Evolutionary conservation across 2,888 invertebrate genomes (phyloP), one percentile per base, ranked within the genome.

Genomic region (Ectropis crepuscularia): DNA sequence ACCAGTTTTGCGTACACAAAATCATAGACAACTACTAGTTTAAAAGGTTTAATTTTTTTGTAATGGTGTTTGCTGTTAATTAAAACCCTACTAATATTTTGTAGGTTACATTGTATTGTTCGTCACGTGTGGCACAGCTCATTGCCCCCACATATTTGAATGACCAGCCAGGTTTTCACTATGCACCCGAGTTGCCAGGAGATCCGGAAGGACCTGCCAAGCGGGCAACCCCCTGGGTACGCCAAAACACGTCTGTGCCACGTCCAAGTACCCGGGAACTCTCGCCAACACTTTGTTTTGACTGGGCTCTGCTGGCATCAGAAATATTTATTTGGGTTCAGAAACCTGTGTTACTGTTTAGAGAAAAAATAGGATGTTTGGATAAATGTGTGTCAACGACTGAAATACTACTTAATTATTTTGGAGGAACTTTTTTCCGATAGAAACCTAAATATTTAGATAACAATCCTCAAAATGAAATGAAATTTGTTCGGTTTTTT

Each of bases 121-220:
- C 8, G 42, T 49, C 43, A 6, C 0, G 55, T 55, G 49, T 50
- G 11, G 6, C 5, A 8, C 7, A 53, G 63, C 50, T 11, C 59
- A 41, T 43, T 63, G 54, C 28, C 46, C 53, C 12, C 16, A 47
- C 38, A 59, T 59, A 58, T 63, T 59, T 59, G 59, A 43, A 38
- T 58, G 37, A 38, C 38, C 49, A 16, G 59, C 63, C 63, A 63
- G 63, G 38, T 58, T 57, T 61, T 53, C 47, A 57, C 53, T 62
- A 62, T 57, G 37, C 62, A 53, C 51, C 41, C 12, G 46, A 46
- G 46, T 28, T 57, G 62, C 62, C 62, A 63, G 62, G 57, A 28
- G 62, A 63, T 57, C 48, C 62, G 10, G 11, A 28, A 58, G 63
- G 63, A 58, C 59, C 63, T 63, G 63, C 63, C 63, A 63, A 63